These are phyloP conservation scores for Acanthococcus lagerstroemiae DNA, from an alignment of 2,888 invertebrate genomes.

Conservation along the genomic window DNA sequence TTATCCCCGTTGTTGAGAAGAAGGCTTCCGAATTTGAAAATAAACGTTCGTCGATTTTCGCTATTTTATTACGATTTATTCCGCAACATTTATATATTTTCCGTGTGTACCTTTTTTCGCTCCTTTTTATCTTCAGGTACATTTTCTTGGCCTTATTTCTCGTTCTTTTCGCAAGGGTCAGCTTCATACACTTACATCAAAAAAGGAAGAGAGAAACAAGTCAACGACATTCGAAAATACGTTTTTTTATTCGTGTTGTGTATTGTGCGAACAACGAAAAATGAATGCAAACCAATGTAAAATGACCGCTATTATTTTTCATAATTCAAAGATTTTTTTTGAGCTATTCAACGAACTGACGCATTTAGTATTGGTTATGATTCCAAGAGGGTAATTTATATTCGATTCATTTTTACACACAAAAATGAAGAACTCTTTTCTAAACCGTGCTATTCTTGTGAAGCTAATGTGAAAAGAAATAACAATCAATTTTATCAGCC, in stretches of 20 bases:
- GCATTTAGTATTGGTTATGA: too few species aligned
- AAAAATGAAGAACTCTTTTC: too few species aligned
- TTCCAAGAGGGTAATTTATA: too few species aligned
- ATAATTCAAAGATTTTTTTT: neutral
- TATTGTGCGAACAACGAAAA: neutral
- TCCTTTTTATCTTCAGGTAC: neutral
- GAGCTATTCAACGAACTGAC: too few species aligned
- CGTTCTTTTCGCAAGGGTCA: neutral
- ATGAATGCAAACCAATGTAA: neutral
- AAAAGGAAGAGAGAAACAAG: too few species aligned
- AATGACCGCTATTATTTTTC: neutral
- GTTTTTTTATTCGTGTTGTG: neutral
- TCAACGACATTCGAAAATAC: too few species aligned
- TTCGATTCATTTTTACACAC: too few species aligned
- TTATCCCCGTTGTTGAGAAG: slow-evolving; percentile 1
- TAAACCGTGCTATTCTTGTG: too few species aligned
- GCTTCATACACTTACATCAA: too few species aligned
- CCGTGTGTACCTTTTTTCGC: neutral
- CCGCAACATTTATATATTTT: slow-evolving; percentile 4
- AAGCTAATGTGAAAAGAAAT: too few species aligned
- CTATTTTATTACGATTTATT: slow-evolving; percentile 12
- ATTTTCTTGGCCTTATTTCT: neutral
- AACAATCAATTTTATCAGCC: too few species aligned
- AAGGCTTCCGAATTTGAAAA: neutral
- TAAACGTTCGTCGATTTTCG: slow-evolving; percentile 8